Evolutionary conservation across 2,113 vertebrate species (phyloP), one percentile per base, ranked within the genome.

Genomic region (Polypterus bichir): DNA sequence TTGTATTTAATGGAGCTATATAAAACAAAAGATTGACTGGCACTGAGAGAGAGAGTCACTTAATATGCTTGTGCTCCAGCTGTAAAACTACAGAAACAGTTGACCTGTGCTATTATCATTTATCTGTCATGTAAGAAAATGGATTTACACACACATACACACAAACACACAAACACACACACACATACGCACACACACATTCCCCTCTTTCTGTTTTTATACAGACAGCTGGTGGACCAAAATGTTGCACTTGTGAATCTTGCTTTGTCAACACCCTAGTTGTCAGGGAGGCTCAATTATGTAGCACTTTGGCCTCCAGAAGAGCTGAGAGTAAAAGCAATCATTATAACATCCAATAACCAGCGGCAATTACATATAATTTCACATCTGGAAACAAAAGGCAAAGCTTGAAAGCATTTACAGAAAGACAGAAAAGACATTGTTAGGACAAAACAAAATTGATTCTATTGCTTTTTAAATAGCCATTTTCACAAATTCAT

Each of bases 321-420:
- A 64, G 64, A 59, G 66, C 65, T 53, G 53, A 47, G 67, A 73
- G 74, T 77, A 76, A 83, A 74, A 74, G 67, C 71, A 44, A 56
- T 73, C 68, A 80, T 80, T 77, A 78, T 74, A 62, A 66, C 72
- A 71, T 69, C 66, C 71, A 73, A 72, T 75, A 73, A 81, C 73
- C 71, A 66, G 72, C 66, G 64, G 71, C 73, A 75, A 77, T 82
- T 73, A 78, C 70, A 68, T 64, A 63, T 73, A 70, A 81, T 82
- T 74, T 71, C 63, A 69, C 70, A 69, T 72, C 71, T 67, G 73
- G 67, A 52, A 64, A 64, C 64, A 66, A 64, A 44, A 54, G 44
- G 62, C 62, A 70, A 62, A 76, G 68, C 62, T 64, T 73, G 71
- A 75, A 78, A 74, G 74, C 68, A 73, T 54, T 66, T 62, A 66